Evolutionary conservation across 2,888 invertebrate genomes (phyloP), one percentile per base, ranked within the genome.

Genomic region (Smittia sp.): DNA sequence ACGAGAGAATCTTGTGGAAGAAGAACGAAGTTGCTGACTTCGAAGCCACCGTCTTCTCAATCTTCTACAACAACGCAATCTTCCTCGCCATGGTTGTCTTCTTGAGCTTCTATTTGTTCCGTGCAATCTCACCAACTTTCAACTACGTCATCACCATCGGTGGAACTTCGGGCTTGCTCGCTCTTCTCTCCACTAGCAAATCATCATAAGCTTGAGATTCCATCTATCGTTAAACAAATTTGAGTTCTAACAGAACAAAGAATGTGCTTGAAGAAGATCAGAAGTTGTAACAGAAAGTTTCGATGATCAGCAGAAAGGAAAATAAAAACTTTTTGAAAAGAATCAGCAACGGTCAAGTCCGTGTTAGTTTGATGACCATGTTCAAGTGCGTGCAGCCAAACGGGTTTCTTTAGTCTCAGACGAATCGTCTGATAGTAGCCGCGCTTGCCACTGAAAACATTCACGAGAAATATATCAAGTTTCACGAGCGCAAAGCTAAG

Each of bases 11-110:
- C 77, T 83, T 99, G 75, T 99, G 98, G 98, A 98, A 98, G 85
- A 98, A 98, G 85, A 99, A 99, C 83, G 98, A 98, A 85, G 98
- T 98, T 11, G 98, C 98, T 22, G 99, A 99, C 81, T 98, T 96
- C 80, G 98, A 99, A 84, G 98, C 99, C 0, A 99, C 98, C 39
- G 98, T 97, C 1, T 98, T 96, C 83, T 92, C 98, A 66, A 98
- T 99, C 79, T 99, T 99, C 85, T 99, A 98, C 87, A 99, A 98
- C 85, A 99, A 99, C 80, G 93, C 98, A 18, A 83, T 99, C 76
- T 99, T 95, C 85, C 85, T 98, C 83, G 92, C 96, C 74, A 87
- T 98, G 75, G 92, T 98, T 73, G 94, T 99, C 77, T 86, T 98
- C 76, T 88, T 90, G 77, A 98, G 98, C 78, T 99, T 98, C 85